Percentiles rank a stretch among this genome's conserved stretches.
phyloP scores from a whole-genome alignment of 2,113 vertebrate genomes.

The Psittacula cyanocephala region DNA sequence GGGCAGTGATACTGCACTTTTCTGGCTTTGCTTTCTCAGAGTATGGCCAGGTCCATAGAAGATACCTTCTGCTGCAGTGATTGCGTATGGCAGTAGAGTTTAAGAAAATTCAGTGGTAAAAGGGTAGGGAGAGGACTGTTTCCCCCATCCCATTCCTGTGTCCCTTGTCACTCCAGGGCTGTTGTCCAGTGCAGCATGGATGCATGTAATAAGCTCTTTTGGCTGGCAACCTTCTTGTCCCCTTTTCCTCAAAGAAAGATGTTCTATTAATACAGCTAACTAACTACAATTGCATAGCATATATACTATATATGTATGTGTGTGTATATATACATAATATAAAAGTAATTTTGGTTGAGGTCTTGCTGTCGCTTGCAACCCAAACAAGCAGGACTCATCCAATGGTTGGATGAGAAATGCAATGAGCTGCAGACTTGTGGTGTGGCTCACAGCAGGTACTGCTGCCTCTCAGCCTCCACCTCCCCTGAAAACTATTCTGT shows the following conservation, averaged over 20 bases:
- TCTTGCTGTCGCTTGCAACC: not conserved
- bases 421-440: not conserved
- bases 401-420: not conserved
- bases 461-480: not conserved
- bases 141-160: not conserved
- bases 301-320: not conserved
- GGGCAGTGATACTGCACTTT: not conserved
- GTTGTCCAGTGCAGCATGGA: not conserved
- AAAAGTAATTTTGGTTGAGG: not conserved
- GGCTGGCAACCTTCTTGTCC: not conserved
- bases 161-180: not conserved
- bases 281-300: not conserved
- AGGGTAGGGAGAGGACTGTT: not conserved
- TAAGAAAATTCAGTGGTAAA: not conserved
- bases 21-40: not conserved
- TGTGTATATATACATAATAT: not conserved
- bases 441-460: not conserved
- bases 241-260: not conserved
- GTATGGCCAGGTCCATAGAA: not conserved
- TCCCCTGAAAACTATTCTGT: not conserved
- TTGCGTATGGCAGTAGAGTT: not conserved
- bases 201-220: not conserved
- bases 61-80: not conserved
- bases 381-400: not conserved
- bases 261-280: not conserved